Conservation (phyloP, 2,888 invertebrate species). For the Ferrisia virgata region DNA sequence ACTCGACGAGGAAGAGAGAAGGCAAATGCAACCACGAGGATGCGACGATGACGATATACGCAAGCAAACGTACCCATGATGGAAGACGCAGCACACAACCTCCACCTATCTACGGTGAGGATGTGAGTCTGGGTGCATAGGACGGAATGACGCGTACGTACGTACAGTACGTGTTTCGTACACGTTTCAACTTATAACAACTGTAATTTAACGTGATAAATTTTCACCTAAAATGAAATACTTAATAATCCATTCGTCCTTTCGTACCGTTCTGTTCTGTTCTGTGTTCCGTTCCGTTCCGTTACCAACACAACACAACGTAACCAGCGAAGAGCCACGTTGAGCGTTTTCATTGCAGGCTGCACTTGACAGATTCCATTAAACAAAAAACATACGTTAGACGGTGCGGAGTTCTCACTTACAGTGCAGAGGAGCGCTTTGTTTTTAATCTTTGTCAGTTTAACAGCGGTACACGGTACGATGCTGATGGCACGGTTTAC, state of each 20-base stretch:
- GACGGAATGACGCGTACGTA: not conserved
- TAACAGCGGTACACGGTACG: not conserved
- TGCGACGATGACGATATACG: too few relatives aligned
- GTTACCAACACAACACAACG: not conserved
- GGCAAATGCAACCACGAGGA: not conserved
- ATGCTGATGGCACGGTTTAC: not conserved
- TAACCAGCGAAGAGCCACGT: not conserved
- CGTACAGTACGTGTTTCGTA: not conserved
- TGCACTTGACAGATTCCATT: slow-evolving; percentile 10
- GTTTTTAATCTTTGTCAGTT: slow-evolving; percentile 6
- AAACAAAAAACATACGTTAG: slow-evolving; percentile 11
- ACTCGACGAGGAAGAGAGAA: not conserved
- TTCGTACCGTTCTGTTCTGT: not conserved
- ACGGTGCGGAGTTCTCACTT: not conserved
- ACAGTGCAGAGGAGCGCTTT: not conserved
- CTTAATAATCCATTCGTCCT: slow-evolving; percentile 9
- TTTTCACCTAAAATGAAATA: slow-evolving; percentile 16
- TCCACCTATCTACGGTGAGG: too few relatives aligned
- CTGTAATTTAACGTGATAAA: slow-evolving; percentile 11
- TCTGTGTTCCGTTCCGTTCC: too few relatives aligned
- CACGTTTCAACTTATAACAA: not conserved
- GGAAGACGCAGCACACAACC: too few relatives aligned
- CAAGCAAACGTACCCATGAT: too few relatives aligned
- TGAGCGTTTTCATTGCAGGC: not conserved
- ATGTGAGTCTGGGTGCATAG: not conserved